Conservation (phyloP, 1,140 invertebrate genomes). For the Cyclina sinensis region DNA sequence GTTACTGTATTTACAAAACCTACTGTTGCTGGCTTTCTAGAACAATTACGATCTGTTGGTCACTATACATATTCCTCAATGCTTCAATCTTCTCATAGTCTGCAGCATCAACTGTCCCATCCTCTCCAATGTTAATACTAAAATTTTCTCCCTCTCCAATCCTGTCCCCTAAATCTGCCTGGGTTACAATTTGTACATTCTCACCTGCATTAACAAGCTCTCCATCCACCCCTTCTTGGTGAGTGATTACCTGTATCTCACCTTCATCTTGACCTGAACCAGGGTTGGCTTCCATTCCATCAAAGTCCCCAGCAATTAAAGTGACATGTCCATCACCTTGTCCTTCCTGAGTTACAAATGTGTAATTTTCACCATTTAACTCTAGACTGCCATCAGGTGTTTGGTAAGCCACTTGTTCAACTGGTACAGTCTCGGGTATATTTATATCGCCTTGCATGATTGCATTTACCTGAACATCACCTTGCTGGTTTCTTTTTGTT, state of each 20-base stretch:
- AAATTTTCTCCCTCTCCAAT: slow-evolving; percentile 44
- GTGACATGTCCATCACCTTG: slow-evolving; percentile 8
- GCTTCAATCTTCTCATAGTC: slow-evolving; percentile 65
- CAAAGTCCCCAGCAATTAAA: slow-evolving; percentile 6
- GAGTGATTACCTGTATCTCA: slow-evolving; percentile 28
- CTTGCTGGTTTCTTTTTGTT: slow-evolving; percentile 44
- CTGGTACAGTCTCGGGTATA: not conserved
- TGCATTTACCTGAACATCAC: slow-evolving; percentile 37
- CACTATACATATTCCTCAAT: slow-evolving; percentile 60
- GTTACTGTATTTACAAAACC: no score
- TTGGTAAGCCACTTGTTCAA: slow-evolving; percentile 4
- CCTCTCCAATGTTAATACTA: slow-evolving; percentile 65
- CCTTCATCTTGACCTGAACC: not conserved
- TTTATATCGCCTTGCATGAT: slow-evolving; percentile 12
- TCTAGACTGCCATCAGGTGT: not conserved
- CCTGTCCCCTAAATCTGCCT: not conserved
- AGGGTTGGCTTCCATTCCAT: not conserved
- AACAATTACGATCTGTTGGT: slow-evolving; percentile 66
- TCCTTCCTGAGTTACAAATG: slow-evolving; percentile 28
- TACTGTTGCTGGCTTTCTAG: slow-evolving; percentile 57
- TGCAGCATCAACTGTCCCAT: slow-evolving; percentile 58
- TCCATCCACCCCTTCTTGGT: slow-evolving; percentile 1
- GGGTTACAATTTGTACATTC: not conserved
- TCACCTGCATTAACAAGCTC: not conserved
- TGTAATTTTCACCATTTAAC: slow-evolving; percentile 54